phyloP scores from a whole-genome alignment of 2,113 vertebrate genomes.

The Sminthopsis crassicaudata region DNA sequence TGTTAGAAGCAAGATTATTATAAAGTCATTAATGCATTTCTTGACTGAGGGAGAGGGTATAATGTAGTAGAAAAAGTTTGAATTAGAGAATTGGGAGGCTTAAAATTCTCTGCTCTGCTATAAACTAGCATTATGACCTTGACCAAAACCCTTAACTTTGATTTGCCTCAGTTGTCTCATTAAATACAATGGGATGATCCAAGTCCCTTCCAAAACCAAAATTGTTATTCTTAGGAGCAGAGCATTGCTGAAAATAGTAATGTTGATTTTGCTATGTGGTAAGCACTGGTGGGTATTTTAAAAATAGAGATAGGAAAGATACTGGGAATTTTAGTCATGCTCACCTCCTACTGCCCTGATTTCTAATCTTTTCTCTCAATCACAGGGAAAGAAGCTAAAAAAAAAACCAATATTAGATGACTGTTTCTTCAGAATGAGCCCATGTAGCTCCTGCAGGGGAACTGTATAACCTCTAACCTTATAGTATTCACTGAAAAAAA shows the following conservation, averaged over 20 bases:
- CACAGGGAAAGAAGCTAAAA: conserved; percentile 51
- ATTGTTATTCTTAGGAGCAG: background rate
- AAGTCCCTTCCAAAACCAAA: background rate
- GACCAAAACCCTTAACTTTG: background rate
- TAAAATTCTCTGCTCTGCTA: background rate
- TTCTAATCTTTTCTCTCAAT: conserved; percentile 34
- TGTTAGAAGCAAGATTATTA: background rate
- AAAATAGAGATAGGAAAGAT: conserved; percentile 50
- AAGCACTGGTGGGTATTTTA: conserved; percentile 13
- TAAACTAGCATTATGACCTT: background rate
- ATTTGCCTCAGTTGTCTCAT: background rate
- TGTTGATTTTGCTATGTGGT: background rate
- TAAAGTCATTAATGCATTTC: background rate
- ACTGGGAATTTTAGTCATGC: conserved; percentile 49
- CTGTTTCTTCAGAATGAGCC: conserved; percentile 50
- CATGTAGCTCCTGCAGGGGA: conserved; percentile 15
- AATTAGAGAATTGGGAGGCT: background rate
- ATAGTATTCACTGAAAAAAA: conserved; percentile 16
- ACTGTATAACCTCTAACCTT: conserved; percentile 47
- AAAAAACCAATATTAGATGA: conserved; percentile 12
- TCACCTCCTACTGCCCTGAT: conserved; percentile 35
- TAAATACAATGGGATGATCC: background rate
- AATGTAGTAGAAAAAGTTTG: background rate
- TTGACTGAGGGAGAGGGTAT: background rate
- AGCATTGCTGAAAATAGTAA: background rate